These are phyloP conservation scores for rat (Rattus norvegicus) DNA, from an alignment of 2,113 vertebrate species.

Conservation along the genomic window DNA sequence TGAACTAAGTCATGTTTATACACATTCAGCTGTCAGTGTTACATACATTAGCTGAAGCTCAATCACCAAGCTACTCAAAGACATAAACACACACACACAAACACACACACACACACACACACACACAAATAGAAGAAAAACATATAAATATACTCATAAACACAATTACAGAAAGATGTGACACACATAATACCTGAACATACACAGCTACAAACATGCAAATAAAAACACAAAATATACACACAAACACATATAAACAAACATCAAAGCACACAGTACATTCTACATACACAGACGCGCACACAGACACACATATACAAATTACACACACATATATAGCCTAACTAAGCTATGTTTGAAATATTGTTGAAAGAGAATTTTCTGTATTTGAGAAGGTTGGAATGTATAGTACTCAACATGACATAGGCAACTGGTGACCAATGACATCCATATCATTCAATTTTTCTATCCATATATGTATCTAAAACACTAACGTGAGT, in stretches of 20 bases:
- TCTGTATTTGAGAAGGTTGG: too few relatives aligned
- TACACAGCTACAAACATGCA: not conserved
- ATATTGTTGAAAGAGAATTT: not conserved
- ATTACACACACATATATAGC: too few relatives aligned
- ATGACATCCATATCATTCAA: not conserved
- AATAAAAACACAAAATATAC: not conserved
- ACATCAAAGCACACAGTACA: too few relatives aligned
- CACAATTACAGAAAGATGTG: not conserved
- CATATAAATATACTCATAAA: not conserved
- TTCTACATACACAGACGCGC: too few relatives aligned
- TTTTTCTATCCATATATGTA: not conserved
- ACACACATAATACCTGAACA: not conserved
- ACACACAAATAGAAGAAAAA: not conserved
- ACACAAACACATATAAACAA: not conserved
- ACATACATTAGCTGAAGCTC: too few relatives aligned
- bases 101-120: not conserved
- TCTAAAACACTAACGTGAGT: not conserved
- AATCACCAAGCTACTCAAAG: not conserved
- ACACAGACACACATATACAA: too few relatives aligned
- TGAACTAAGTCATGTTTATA: not conserved
- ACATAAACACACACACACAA: not conserved
- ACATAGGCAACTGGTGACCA: not conserved
- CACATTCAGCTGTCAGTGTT: not conserved
- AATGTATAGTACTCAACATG: not conserved
- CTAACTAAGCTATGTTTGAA: too few relatives aligned